phyloP scores from a whole-genome alignment of 2,888 invertebrate genomes.

The Apotomis turbidana region DNA sequence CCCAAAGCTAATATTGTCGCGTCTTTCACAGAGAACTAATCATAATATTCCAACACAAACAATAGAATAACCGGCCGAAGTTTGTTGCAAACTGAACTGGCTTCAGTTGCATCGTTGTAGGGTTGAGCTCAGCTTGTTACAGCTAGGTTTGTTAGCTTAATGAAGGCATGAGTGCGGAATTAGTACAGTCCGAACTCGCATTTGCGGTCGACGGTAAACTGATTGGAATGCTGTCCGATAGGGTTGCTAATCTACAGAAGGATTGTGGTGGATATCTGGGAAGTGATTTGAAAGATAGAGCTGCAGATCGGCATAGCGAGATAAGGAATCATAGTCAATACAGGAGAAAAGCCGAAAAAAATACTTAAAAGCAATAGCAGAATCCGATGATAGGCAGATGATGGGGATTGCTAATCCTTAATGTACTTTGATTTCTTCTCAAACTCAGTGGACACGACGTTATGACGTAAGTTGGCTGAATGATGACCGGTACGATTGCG shows the following conservation, averaged over 20 bases:
- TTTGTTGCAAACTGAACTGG: not conserved
- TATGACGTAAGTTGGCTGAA: too few species aligned
- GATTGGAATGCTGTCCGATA: constrained; percentile 33
- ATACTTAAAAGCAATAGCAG: too few species aligned
- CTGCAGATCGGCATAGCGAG: too few species aligned
- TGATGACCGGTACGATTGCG: too few species aligned
- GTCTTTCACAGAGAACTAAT: constrained; percentile 7
- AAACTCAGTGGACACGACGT: too few species aligned
- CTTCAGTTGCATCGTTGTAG: not conserved
- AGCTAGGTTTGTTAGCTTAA: constrained; percentile 27
- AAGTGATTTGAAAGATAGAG: too few species aligned
- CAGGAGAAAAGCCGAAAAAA: too few species aligned
- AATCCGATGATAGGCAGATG: too few species aligned
- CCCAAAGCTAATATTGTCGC: constrained; percentile 17
- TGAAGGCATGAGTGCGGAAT: constrained; percentile 32
- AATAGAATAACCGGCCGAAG: constrained; percentile 9
- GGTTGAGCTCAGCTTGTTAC: constrained; percentile 3
- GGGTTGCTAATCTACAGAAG: constrained; percentile 13
- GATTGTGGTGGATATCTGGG: too few species aligned
- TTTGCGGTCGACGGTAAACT: constrained; percentile 37
- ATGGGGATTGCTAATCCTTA: too few species aligned
- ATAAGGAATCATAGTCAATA: too few species aligned
- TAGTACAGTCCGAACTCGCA: constrained; percentile 35
- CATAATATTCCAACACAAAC: constrained; percentile 26
- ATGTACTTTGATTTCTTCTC: too few species aligned